phyloP scores from a whole-genome alignment of 2,888 invertebrate genomes.

The Drosophila monieri region DNA sequence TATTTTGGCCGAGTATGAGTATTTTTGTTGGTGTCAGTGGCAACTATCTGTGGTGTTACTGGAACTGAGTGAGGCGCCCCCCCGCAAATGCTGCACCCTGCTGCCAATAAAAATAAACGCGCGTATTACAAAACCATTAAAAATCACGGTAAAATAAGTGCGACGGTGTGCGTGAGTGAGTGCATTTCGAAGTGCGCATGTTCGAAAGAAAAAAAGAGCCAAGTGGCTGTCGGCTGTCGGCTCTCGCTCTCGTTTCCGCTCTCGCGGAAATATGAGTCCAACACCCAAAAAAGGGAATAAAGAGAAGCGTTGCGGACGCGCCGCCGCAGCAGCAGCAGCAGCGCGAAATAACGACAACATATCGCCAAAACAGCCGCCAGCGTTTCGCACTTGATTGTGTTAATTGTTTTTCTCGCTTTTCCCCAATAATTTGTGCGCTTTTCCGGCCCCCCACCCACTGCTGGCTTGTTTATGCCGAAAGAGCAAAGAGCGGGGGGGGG shows the following conservation, averaged over 20 bases:
- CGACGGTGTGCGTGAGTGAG: constrained; percentile 58
- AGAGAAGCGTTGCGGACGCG: constrained; percentile 72
- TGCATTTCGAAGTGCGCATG: constrained; percentile 46
- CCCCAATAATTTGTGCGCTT: constrained; percentile 48
- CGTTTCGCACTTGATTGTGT: constrained; percentile 61
- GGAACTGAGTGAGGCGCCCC: constrained; percentile 8
- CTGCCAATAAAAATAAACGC: constrained; percentile 54
- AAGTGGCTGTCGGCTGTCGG: constrained; percentile 36
- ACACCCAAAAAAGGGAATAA: constrained; percentile 84
- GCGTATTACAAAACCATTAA: constrained; percentile 79
- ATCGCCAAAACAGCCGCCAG: constrained; percentile 53
- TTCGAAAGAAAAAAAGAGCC: constrained; percentile 8
- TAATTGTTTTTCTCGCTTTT: constrained; percentile 60
- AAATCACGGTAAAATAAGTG: constrained; percentile 77
- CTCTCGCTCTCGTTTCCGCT: constrained; percentile 53
- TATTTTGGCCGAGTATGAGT: constrained; percentile 6
- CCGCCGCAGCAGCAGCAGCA: constrained; percentile 49
- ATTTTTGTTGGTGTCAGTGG: constrained; percentile 26
- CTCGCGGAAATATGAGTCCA: constrained; percentile 82
- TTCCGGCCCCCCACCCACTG: constrained; percentile 52
- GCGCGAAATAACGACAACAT: constrained; percentile 67
- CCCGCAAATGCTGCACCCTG: constrained; percentile 27
- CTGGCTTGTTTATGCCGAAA: constrained; percentile 62
- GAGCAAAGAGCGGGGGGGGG: constrained; percentile 14
- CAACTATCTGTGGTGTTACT: neutral